phyloP scores from a whole-genome alignment of 2,888 invertebrate species.

The Thecophora atra region DNA sequence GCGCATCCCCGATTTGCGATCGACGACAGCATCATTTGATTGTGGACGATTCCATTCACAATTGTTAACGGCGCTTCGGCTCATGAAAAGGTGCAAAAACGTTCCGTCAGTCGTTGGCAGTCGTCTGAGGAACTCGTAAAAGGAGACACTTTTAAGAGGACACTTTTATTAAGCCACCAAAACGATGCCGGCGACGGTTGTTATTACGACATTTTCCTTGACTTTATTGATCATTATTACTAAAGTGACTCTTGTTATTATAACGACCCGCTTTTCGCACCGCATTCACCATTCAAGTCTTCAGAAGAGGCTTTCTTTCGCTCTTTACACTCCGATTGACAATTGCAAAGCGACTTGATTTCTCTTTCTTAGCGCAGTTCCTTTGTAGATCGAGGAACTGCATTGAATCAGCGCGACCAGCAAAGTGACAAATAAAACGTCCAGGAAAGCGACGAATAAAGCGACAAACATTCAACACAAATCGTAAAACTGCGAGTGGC shows the following conservation, averaged over 20 bases:
- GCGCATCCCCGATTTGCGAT: constrained; percentile 39
- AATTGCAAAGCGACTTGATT: too few species aligned
- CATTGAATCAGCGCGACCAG: too few species aligned
- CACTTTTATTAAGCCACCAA: background rate
- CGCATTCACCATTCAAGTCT: too few species aligned
- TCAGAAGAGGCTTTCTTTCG: too few species aligned
- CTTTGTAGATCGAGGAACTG: too few species aligned
- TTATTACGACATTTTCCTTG: background rate
- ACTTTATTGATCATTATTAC: background rate
- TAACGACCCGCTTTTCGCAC: too few species aligned
- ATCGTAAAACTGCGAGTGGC: too few species aligned
- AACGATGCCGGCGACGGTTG: background rate
- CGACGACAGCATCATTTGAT: background rate
- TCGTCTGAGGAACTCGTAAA: background rate
- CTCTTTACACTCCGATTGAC: too few species aligned
- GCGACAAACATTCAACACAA: too few species aligned
- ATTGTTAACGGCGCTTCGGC: background rate
- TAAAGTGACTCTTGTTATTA: background rate
- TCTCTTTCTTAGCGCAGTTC: too few species aligned
- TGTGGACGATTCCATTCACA: background rate
- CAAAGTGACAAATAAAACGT: too few species aligned
- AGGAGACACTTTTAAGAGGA: background rate
- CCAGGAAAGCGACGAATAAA: too few species aligned
- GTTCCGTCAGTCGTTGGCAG: background rate
- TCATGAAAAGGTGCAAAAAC: background rate